Evolutionary conservation across 2,113 vertebrate genomes (phyloP), one percentile per base, ranked within the genome.

Genomic region (Bufo gargarizans): DNA sequence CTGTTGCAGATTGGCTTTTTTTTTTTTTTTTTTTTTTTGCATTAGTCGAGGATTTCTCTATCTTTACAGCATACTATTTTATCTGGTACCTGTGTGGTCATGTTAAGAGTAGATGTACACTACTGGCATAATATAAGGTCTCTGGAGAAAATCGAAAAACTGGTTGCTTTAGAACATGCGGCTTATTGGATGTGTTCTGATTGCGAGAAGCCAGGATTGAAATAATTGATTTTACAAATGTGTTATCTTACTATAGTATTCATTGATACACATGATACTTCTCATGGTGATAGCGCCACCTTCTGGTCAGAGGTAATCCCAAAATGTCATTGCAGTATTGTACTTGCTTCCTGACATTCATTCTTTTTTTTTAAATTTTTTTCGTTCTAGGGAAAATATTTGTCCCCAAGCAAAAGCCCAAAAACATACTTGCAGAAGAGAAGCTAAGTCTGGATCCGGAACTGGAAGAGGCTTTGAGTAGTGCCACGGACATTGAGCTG

Each of bases 401-500:
- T 90, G 92, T 98, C 76, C 97, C 97, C 1, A 99, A 99, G 91
- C 95, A 97, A 90, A 98, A 96, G 80, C 96, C 97, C 82, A 90
- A 96, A 1, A 96, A 97, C 86, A 90, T 93, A 14, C 93, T 90
- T 0, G 82, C 94, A 61, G 97, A 99, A 91, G 97, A 99, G 87
- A 96, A 95, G 88, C 94, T 98, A 4, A 94, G 95, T 89, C 97
- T 99, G 1, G 98, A 99, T 92, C 98, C 98, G 45, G 98, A 99
- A 86, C 92, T 99, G 90, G 98, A 99, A 93, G 98, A 99, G 92
- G 98, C 98, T 65, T 94, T 99, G 91, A 98, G 96, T 65, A 97
- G 96, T 87, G 98, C 98, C 89, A 97, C 98, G 53, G 97, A 99
- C 89, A 98, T 96, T 33, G 98, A 99, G 87, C 91, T 99, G 78